A percentile compares a stretch with the other conserved stretches of the same genome.
These are phyloP conservation scores for Aphaenogaster floridana DNA, from an alignment of 1,140 invertebrate genomes.

Conservation along the genomic window DNA sequence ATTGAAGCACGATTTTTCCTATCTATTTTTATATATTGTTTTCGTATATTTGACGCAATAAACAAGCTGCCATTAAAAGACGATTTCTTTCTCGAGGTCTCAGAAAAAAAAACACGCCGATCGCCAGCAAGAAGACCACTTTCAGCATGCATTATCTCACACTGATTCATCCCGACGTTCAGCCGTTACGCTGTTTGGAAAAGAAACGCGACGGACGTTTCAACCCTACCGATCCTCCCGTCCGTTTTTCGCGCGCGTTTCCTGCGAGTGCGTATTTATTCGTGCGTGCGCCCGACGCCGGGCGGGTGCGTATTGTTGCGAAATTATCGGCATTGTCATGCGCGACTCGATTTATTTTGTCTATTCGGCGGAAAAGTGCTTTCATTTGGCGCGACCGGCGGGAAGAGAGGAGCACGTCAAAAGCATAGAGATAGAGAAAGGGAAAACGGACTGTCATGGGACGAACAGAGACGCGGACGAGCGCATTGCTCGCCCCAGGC, in stretches of 20 bases:
- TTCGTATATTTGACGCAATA: background rate
- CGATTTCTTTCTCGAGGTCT: background rate
- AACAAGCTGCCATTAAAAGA: background rate
- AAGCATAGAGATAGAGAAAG: background rate
- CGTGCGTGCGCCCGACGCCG: slow-evolving; percentile 64
- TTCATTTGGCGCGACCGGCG: slow-evolving; percentile 72
- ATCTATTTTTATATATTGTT: background rate
- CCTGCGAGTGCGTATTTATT: slow-evolving; percentile 69
- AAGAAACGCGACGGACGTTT: slow-evolving; percentile 47
- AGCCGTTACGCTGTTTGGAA: slow-evolving; percentile 38
- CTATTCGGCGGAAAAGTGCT: slow-evolving; percentile 79
- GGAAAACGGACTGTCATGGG: background rate
- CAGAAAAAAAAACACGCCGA: background rate
- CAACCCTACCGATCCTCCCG: slow-evolving; percentile 37
- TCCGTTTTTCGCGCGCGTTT: slow-evolving; percentile 39
- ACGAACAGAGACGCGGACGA: slow-evolving; percentile 43
- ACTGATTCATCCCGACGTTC: slow-evolving; percentile 24
- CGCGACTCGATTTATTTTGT: slow-evolving; percentile 79
- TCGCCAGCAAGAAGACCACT: background rate
- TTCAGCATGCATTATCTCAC: slow-evolving; percentile 51
- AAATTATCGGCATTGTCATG: slow-evolving; percentile 76
- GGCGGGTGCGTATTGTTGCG: slow-evolving; percentile 69
- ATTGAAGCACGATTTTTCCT: background rate
- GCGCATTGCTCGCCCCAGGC: slow-evolving; percentile 62
- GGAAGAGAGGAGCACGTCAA: slow-evolving; percentile 6